Evolutionary conservation across 2,888 invertebrate species (phyloP), one percentile per base, ranked within the genome.

Genomic region (Acholoe squamosa): DNA sequence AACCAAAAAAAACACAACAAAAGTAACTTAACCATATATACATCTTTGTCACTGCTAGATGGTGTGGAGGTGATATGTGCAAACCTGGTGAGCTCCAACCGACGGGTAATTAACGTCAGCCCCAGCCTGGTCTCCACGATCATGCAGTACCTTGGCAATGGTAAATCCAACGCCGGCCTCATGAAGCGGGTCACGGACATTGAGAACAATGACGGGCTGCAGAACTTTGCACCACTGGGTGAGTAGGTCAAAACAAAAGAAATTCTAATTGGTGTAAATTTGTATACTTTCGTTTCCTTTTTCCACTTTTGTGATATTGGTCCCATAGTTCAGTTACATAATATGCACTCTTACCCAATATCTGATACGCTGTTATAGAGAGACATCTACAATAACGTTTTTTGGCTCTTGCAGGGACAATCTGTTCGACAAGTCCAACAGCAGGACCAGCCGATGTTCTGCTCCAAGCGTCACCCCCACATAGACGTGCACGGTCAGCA

Each of bases 171-270:
- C 61, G 33, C 90, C 22, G 89, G 86, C 25, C 61, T 54, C 52
- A 89, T 61, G 84, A 94, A 94, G 96, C 96, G 94, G 54, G 93
- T 92, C 56, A 91, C 93, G 77, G 94, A 95, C 84, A 90, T 97
- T 43, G 98, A 98, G 93, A 96, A 93, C 67, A 93, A 94, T n/a
- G 97, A 98, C 93, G 98, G 98, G 1, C 96, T 98, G 28, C 97
- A 98, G 88, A 99, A 99, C 96, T 98, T 98, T 95, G 98, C 98
- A 1, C 98, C 98, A 0, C 97, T 98, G 56, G 98, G 98, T 97
- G 95, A 90, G 54, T 89, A 28, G 33, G 12, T 19, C 61, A 7
- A 7, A n/a, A 19, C 19, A 43, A 43, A 43, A 43, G 43, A 43
- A 43, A 43, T 43, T 43, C 10, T 43, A 43, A 43, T 43, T 43